Evolutionary conservation across 2,888 invertebrate species (phyloP), one percentile per base, ranked within the genome.

Genomic region (Rhamphomyia laevipes): DNA sequence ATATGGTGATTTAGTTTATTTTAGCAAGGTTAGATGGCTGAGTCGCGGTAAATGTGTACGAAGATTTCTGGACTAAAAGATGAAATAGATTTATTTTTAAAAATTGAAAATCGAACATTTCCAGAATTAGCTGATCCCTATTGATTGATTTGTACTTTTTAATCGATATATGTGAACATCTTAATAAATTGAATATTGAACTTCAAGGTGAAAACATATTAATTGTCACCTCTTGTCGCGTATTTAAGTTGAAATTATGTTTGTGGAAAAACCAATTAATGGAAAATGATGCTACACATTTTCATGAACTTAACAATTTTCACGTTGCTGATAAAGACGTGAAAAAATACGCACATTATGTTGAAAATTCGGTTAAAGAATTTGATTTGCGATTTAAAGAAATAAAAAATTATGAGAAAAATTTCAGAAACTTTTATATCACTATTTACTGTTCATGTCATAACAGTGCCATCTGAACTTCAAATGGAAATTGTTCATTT

Each of bases 1-100:
- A 49, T 49, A 45, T 45, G 49, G 45, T 41, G 49, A 49, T 23
- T n/a, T 35, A 35, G n/a, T 50, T 45, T 33, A 18, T 42, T 49
- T 49, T 17, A 49, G 35, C 18, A 17, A 49, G 17, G 37, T 49
- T 18, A 49, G 46, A 18, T 46, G 49, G 49, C 17, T 49, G 30
- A 49, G 49, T 41, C 45, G 49, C 31, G 49, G 49, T 40, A 45
- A 33, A 35, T 42, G 41, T 31, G 42, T 49, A 23, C 15, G 45
- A 17, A 38, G 49, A 41, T 49, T 45, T 49, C 45, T 30, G 45
- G 45, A 49, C 45, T 49, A 31, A n/a, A 23, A n/a, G 13, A 49
- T 33, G 45, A 49, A 49, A 45, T 49, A 13, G 41, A 45, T 13
- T 41, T 41, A 16, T 45, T 49, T 49, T 44, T 43, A 35, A 35